These are phyloP conservation scores for Speoplatyrhinus poulsoni DNA, from an alignment of 2,113 vertebrate genomes.

Conservation along the genomic window DNA sequence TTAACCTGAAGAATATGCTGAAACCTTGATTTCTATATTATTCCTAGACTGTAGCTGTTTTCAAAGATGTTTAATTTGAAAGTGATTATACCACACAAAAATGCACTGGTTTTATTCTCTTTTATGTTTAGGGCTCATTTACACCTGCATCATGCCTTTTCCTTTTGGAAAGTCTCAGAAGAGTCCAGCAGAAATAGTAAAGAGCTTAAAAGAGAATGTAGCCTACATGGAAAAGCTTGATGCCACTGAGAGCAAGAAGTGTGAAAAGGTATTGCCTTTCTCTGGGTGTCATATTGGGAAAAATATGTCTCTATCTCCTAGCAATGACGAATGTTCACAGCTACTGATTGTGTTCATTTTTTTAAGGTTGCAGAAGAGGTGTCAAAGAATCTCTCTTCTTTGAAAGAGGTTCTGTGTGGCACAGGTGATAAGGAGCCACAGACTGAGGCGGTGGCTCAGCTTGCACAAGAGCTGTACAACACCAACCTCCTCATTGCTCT, in stretches of 20 bases:
- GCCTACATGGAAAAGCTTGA: constrained; percentile 79
- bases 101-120: not conserved
- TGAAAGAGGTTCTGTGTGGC: constrained; percentile 80
- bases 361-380: constrained; percentile 77
- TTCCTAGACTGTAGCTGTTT: constrained; percentile 39
- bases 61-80: not conserved
- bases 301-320: not conserved
- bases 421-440: constrained; percentile 82
- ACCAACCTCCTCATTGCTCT: constrained; percentile 80
- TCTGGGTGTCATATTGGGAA: not conserved
- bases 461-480: constrained; percentile 82
- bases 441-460: constrained; percentile 81
- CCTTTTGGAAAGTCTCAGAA: constrained; percentile 83
- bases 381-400: constrained; percentile 76
- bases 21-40: constrained; percentile 4
- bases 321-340: too few species aligned
- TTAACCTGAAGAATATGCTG: not conserved
- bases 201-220: constrained; percentile 78
- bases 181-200: constrained; percentile 81
- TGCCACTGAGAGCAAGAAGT: constrained; percentile 76
- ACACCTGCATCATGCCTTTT: constrained; percentile 76
- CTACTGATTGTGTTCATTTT: constrained; percentile 1
- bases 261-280: constrained; percentile 72
- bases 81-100: constrained; percentile 15
- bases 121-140: constrained; percentile 15